A percentile compares a stretch with the other conserved stretches of the same genome.
Evolutionary conservation across 2,888 invertebrate species (phyloP).

Genomic region (Tenthredo amoena): DNA sequence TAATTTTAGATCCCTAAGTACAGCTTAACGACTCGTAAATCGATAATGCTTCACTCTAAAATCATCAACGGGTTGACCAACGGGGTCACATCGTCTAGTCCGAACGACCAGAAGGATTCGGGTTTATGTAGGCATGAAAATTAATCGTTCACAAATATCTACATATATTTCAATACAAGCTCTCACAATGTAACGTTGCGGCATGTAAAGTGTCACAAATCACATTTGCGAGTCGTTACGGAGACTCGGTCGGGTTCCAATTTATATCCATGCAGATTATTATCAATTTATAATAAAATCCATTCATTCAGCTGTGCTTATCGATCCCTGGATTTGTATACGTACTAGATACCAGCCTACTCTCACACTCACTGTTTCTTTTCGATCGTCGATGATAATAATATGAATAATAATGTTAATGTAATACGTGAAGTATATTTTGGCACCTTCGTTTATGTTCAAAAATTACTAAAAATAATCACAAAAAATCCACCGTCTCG

Average conservation of each 20-base stretch:
- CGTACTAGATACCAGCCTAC: neutral
- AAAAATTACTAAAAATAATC: neutral
- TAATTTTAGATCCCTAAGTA: neutral
- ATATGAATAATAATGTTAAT: neutral
- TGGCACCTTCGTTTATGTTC: constrained; percentile 47
- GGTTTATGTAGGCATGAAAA: neutral
- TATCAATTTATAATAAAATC: constrained; percentile 32
- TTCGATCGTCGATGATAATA: neutral
- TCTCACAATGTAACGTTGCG: neutral
- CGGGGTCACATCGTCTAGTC: neutral
- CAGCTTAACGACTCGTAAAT: neutral
- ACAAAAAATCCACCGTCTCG: constrained; percentile 5
- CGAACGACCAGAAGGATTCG: neutral
- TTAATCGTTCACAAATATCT: neutral
- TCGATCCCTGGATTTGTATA: neutral
- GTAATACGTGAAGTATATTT: constrained; percentile 26
- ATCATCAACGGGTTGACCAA: neutral
- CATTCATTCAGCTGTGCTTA: neutral
- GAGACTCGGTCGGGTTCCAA: neutral
- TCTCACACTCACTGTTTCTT: neutral
- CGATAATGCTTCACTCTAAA: neutral
- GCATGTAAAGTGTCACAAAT: neutral
- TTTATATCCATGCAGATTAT: neutral
- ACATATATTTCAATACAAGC: neutral
- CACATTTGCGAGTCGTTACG: constrained; percentile 20